Evolutionary conservation across 2,797 vertebrate species (phyloP), one percentile per base, ranked within the genome.

Genomic region (Oryzias dopingdopingensis): DNA sequence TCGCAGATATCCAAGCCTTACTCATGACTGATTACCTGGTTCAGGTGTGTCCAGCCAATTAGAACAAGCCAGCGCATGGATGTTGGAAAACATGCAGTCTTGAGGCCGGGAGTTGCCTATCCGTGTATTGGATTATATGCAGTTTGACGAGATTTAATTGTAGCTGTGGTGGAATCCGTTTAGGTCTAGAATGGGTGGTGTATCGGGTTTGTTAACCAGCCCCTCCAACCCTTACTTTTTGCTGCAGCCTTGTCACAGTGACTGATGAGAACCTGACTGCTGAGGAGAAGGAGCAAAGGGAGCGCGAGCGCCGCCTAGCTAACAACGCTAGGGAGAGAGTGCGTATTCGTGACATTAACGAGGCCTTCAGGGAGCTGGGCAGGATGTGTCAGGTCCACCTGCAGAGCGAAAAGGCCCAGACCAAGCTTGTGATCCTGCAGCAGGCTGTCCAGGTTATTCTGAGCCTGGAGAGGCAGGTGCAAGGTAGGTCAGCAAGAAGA

Each of bases 371-470:
- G 89, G 96, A 98, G 79, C 94, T 99, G 92, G 97, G 97, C 91
- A 96, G 95, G 87, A 98, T 99, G 96, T 94, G 93, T 91, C 96
- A 99, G 93, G 90, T 96, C 90, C 96, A 98, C 91, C 91, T 98
- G 92, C 96, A 97, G 92, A 96, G 94, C 85, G 97, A 99, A 95
- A 99, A 98, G 91, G 96, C 97, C 80, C 97, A 98, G 93, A 99
- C 97, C 94, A 99, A 99, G 88, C 95, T 99, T 88, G 88, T 97
- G 91, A 99, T 99, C 92, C 93, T 99, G 65, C 97, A 98, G 83
- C 97, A 99, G 93, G 97, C 97, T 62, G 95, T 97, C 83, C 96
- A 98, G 94, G 95, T 99, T 92, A 99, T 99, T 90, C 91, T 98
- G 91, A 94, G 94, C 89, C 94, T 99, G 92, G 96, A 99, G 93